These are phyloP conservation scores for Pampus argenteus DNA, from an alignment of 2,797 vertebrate species.

Conservation along the genomic window DNA sequence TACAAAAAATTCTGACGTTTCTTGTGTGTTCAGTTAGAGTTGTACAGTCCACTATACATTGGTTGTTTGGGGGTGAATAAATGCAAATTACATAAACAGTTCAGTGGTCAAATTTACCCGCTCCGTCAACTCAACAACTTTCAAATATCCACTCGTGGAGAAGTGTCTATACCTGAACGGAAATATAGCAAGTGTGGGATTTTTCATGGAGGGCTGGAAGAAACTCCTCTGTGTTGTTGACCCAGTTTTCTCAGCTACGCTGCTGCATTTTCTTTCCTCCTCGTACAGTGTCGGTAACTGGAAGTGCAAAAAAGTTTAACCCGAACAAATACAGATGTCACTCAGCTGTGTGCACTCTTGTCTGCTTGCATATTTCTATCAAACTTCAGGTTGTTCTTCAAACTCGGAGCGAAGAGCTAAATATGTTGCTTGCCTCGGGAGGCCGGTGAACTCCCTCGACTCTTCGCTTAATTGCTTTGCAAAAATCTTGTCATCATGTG, in stretches of 20 bases:
- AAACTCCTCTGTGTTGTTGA: neutral
- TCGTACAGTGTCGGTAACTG: neutral
- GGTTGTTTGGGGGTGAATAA: neutral
- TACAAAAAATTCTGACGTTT: no score
- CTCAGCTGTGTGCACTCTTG: conserved; percentile 5
- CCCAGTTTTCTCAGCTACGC: neutral
- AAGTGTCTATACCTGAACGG: neutral
- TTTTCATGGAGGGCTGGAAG: no score
- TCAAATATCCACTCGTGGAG: neutral
- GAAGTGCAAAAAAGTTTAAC: neutral
- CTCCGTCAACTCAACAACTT: neutral
- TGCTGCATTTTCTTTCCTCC: neutral
- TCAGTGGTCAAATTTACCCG: neutral
- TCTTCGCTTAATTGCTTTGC: conserved; percentile 70
- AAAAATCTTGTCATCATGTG: conserved; percentile 60
- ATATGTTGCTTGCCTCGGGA: conserved; percentile 59
- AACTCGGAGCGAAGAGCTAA: conserved; percentile 40
- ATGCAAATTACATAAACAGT: neutral
- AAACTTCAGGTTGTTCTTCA: conserved; percentile 32
- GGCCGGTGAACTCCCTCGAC: conserved; percentile 60
- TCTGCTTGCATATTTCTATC: conserved; percentile 11
- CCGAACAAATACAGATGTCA: conserved; percentile 1
- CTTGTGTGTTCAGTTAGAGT: no score
- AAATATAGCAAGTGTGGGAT: neutral
- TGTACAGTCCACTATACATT: neutral